Evolutionary conservation across 2,113 vertebrate genomes (phyloP).

Genomic region (Eubucco bourcierii): DNA sequence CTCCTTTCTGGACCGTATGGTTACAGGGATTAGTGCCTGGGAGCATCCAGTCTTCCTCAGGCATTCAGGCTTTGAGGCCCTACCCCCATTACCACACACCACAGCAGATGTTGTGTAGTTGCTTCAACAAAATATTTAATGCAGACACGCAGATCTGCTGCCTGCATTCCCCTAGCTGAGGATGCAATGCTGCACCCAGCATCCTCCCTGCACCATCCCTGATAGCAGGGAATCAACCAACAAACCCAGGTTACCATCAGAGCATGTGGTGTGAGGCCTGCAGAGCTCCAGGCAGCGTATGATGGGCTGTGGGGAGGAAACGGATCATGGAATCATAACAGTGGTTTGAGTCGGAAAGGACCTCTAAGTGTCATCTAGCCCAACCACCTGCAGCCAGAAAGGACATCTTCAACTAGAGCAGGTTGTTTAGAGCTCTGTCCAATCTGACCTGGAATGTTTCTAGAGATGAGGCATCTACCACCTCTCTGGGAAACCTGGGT

Average conservation of each 20-base stretch:
- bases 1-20: neutral
- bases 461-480: neutral
- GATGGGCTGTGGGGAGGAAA: neutral
- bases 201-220: neutral
- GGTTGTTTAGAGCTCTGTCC: neutral
- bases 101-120: fast-evolving
- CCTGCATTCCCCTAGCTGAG: fast-evolving
- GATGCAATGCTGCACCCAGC: neutral
- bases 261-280: fast-evolving
- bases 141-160: neutral
- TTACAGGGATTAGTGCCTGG: neutral
- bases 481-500: neutral
- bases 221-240: fast-evolving
- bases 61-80: fast-evolving
- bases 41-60: neutral
- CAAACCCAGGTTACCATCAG: neutral
- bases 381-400: neutral
- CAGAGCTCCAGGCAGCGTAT: fast-evolving
- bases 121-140: fast-evolving
- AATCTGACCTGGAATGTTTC: neutral
- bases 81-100: fast-evolving
- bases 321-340: neutral
- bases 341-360: neutral
- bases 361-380: neutral
- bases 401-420: neutral